Base-by-base conservation (phyloP, 2,888 invertebrate genomes). In the Megaustenia siamemsis region DNA sequence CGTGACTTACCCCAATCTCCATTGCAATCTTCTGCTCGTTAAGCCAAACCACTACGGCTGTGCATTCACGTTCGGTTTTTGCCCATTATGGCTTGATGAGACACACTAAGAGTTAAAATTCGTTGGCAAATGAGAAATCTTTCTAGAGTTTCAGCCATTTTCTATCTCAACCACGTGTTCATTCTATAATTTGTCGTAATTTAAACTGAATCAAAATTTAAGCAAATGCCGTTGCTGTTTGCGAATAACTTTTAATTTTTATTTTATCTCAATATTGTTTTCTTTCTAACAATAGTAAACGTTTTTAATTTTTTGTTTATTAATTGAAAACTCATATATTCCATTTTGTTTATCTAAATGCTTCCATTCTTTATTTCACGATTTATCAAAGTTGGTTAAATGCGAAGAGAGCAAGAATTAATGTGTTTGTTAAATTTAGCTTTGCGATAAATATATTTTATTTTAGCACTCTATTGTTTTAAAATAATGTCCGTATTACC, bases 1-100 rank as follows among this genome's bases (percentile, higher is more conserved):
- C 73, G 15, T 73, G 49, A 73, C 18, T 45, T 5, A 28, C 21
- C 32, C 32, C 73, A 73, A 73, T 73, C 73, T 73, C 32, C 18
- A 15, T 32, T 4, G 32, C 73, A 15, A 73, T 73, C 73, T 49
- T 73, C 32, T 73, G 3, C 73, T 73, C 49, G 49, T 73, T 73
- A 73, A 28, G 32, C 32, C 32, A 32, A 45, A 49, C 49, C 28
- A 5, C 45, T 15, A 28, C 15, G 32, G 49, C 32, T 21, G 28
- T 73, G 49, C 10, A 73, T 32, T 49, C 5, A 0, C 73, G 32
- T 73, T 49, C 32, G 15, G 45, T 32, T 28, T 73, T 1, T 32
- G 15, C 1, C 1, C 49, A 49, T n/a, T 28, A 15, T 8, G 63
- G 32, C 15, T 1, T 12, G 5, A 32, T 2, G 32, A 63, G 63